Percentiles rank a stretch among this genome's conserved stretches.
phyloP scores from a whole-genome alignment of 2,888 invertebrate species.

The Zhengitettix transpicula region DNA sequence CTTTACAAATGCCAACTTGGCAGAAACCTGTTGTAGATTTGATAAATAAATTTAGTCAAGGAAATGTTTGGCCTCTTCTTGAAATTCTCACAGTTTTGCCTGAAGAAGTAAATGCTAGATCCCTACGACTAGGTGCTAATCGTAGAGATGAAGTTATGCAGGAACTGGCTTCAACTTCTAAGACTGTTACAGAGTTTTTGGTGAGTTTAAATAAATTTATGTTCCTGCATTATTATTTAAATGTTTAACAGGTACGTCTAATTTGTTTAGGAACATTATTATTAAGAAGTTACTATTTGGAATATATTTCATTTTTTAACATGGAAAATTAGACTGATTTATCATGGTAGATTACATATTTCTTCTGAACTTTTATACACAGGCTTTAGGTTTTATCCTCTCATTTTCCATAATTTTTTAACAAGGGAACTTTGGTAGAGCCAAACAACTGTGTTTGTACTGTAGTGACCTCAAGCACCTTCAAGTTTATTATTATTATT shows the following conservation, averaged over 20 bases:
- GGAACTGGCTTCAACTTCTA: conserved; percentile 27
- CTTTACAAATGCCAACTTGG: conserved; percentile 88
- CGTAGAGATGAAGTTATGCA: conserved; percentile 68
- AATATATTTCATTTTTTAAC: too few relatives aligned
- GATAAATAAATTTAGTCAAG: conserved; percentile 51
- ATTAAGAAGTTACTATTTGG: too few relatives aligned
- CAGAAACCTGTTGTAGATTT: conserved; percentile 73
- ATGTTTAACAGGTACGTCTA: too few relatives aligned
- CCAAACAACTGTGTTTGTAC: too few relatives aligned
- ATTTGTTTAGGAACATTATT: too few relatives aligned
- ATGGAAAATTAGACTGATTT: not conserved
- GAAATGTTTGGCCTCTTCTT: conserved; percentile 56
- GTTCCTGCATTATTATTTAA: too few relatives aligned
- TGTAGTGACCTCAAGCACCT: too few relatives aligned
- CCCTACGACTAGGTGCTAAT: conserved; percentile 73
- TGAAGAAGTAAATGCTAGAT: conserved; percentile 80
- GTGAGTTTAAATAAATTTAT: conserved; percentile 1
- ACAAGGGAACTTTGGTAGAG: too few relatives aligned
- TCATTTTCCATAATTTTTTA: too few relatives aligned
- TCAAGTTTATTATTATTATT: too few relatives aligned
- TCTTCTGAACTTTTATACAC: not conserved
- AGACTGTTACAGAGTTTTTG: conserved; percentile 11
- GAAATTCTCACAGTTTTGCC: conserved; percentile 89
- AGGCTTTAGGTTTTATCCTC: too few relatives aligned
- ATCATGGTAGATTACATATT: not conserved